A percentile compares a stretch with the other conserved stretches of the same genome.
phyloP scores from a whole-genome alignment of 1,140 invertebrate genomes.

The Bombus waltoni region DNA sequence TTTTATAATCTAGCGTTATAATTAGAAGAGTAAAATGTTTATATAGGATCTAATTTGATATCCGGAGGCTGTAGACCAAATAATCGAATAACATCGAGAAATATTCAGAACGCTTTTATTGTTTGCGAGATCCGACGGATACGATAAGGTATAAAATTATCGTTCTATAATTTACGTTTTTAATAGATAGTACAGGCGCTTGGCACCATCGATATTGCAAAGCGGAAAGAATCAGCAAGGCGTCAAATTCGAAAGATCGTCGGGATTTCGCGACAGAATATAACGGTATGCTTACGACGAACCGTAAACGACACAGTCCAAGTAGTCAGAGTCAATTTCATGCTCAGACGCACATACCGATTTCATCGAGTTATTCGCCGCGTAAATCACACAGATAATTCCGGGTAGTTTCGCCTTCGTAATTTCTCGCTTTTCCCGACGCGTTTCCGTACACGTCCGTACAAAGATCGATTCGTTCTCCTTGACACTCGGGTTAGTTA shows the following conservation, averaged over 20 bases:
- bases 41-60: too few species aligned
- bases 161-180: background rate
- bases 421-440: conserved; percentile 23
- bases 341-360: conserved; percentile 58
- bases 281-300: conserved; percentile 4
- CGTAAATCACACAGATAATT: conserved; percentile 63
- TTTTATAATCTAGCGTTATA: too few species aligned
- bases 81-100: background rate
- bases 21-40: too few species aligned
- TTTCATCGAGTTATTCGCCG: conserved; percentile 67
- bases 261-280: conserved; percentile 1
- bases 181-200: background rate
- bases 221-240: background rate
- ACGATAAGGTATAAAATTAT: too few species aligned
- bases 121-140: too few species aligned
- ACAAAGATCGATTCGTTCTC: background rate
- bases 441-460: background rate
- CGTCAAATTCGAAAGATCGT: conserved; percentile 8
- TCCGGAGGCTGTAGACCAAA: too few species aligned
- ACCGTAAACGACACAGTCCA: conserved; percentile 21
- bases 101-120: background rate
- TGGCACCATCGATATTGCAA: background rate
- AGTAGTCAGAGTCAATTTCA: conserved; percentile 56
- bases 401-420: conserved; percentile 56
- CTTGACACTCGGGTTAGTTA: background rate